Evolutionary conservation across 92 coral and sea anemone species (phyloP).

Genomic region (Ricordea florida): DNA sequence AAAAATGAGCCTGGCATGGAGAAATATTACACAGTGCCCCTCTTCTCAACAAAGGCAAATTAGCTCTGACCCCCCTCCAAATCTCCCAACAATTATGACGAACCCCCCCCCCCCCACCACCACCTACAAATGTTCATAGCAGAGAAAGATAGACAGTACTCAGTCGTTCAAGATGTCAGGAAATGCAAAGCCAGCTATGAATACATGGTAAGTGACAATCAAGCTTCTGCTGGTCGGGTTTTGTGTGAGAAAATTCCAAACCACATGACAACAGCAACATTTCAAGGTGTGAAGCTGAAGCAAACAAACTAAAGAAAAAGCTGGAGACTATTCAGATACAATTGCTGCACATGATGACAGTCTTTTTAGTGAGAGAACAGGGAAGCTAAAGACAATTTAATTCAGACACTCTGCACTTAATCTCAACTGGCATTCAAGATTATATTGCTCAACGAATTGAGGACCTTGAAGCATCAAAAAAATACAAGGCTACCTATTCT

Average conservation of each 20-base stretch:
- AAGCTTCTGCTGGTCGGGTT: constrained; percentile 16
- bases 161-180: neutral
- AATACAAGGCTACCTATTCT: constrained; percentile 5
- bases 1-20: too few relatives aligned
- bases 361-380: neutral
- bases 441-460: constrained; percentile 5
- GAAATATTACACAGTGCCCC: too few relatives aligned
- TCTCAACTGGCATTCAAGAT: constrained; percentile 3
- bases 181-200: constrained; percentile 12
- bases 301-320: neutral
- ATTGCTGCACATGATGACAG: constrained; percentile 2
- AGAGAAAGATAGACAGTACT: neutral
- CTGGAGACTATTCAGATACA: neutral
- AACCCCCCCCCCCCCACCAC: too few relatives aligned
- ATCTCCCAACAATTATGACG: too few relatives aligned
- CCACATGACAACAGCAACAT: constrained; percentile 22
- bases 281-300: constrained; percentile 8
- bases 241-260: neutral
- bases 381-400: constrained; percentile 26
- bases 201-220: neutral
- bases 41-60: too few relatives aligned
- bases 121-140: neutral
- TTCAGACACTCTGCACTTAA: constrained; percentile 5
- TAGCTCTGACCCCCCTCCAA: too few relatives aligned
- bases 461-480: constrained; percentile 21